phyloP scores from a whole-genome alignment of 2,888 invertebrate genomes.

The Patella ulyssiponensis region DNA sequence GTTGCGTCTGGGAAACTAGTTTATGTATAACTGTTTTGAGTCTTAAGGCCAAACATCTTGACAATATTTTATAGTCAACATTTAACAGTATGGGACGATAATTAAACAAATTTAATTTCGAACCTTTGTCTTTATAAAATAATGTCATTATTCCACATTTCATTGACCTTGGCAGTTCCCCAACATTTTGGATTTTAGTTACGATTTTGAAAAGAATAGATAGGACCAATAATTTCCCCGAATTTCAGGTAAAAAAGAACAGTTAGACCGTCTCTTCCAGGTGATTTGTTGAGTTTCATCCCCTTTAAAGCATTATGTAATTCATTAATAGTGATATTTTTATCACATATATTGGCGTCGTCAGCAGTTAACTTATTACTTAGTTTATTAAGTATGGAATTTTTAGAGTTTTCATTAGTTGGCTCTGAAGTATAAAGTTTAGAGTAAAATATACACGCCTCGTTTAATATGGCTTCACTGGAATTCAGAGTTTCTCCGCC shows the following conservation, averaged over 20 bases:
- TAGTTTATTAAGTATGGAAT: not conserved
- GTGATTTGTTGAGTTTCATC: not conserved
- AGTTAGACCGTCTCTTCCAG: not conserved
- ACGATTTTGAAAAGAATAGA: not conserved
- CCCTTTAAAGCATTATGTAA: not conserved
- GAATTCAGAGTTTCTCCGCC: not conserved
- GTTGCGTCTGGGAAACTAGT: slow-evolving; percentile 40
- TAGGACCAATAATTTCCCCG: not conserved
- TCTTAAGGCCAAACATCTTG: slow-evolving; percentile 39
- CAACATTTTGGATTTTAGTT: not conserved
- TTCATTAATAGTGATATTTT: not conserved
- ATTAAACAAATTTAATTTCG: too few species aligned
- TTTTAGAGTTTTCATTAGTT: not conserved
- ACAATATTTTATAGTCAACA: slow-evolving; percentile 40
- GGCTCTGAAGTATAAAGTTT: not conserved
- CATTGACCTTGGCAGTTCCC: not conserved
- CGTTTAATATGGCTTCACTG: not conserved
- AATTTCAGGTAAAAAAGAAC: not conserved
- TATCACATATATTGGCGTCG: not conserved
- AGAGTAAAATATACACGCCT: not conserved
- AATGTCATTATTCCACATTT: not conserved
- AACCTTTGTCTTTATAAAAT: not conserved
- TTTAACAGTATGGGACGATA: too few species aligned
- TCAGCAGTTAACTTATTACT: not conserved
- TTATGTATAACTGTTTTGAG: slow-evolving; percentile 32